A percentile compares a stretch with the other conserved stretches of the same genome.
Evolutionary conservation across 2,888 invertebrate genomes (phyloP).

Genomic region (Malacosoma neustria): DNA sequence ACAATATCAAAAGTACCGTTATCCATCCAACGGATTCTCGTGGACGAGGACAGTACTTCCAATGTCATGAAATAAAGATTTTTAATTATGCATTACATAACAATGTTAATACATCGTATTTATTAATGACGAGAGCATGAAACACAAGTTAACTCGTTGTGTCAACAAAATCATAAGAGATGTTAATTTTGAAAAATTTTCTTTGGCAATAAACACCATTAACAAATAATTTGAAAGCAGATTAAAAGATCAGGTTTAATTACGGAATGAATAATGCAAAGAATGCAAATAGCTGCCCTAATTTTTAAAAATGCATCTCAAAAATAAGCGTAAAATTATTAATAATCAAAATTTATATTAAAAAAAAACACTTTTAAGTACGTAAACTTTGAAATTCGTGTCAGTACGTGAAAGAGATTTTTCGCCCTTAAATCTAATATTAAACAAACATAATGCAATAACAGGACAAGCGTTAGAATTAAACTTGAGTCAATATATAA

Average conservation of each 20-base stretch:
- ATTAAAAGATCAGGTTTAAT: constrained; percentile 28
- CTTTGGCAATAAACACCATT: constrained; percentile 62
- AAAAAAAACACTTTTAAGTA: constrained; percentile 46
- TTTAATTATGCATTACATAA: constrained; percentile 64
- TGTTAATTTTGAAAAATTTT: constrained; percentile 45
- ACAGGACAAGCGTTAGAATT: constrained; percentile 48
- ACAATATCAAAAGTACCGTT: too few species aligned
- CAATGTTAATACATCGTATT: constrained; percentile 46
- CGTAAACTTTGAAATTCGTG: constrained; percentile 57
- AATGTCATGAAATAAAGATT: constrained; percentile 44
- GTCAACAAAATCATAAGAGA: constrained; percentile 34
- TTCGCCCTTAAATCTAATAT: constrained; percentile 48
- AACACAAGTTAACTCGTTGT: constrained; percentile 21
- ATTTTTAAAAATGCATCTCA: constrained; percentile 57
- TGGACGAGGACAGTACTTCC: constrained; percentile 32
- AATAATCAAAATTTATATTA: constrained; percentile 36
- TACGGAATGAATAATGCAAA: constrained; percentile 57
- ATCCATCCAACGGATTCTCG: too few species aligned
- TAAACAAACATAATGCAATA: constrained; percentile 47
- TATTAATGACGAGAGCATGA: constrained; percentile 50
- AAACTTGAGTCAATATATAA: constrained; percentile 23
- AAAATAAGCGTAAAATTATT: constrained; percentile 59
- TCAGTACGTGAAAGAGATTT: constrained; percentile 50
- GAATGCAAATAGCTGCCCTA: constrained; percentile 66
- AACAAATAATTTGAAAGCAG: constrained; percentile 42